These are phyloP conservation scores for Ranitomeya variabilis DNA, from an alignment of 2,113 vertebrate genomes.

Conservation along the genomic window DNA sequence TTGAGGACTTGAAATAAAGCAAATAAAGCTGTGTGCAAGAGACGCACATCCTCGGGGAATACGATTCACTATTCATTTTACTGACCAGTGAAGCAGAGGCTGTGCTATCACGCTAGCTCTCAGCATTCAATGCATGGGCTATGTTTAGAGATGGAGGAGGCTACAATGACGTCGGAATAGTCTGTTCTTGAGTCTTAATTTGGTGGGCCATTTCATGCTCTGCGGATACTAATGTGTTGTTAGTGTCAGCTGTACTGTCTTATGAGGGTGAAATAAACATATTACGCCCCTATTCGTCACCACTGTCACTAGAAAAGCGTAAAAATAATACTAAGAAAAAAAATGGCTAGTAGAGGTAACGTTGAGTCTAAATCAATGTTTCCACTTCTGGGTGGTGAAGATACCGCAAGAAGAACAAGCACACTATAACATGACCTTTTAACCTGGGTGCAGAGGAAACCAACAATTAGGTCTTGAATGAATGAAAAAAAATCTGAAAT, in stretches of 20 bases:
- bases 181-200: neutral
- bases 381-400: too few relatives aligned
- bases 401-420: too few relatives aligned
- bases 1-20: conserved; percentile 11
- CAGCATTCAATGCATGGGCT: neutral
- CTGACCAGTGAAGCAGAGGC: conserved; percentile 42
- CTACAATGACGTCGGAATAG: neutral
- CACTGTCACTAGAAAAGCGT: too few relatives aligned
- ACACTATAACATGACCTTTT: too few relatives aligned
- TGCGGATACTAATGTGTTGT: neutral
- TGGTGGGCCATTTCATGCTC: neutral
- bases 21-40: conserved; percentile 2
- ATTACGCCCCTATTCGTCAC: too few relatives aligned
- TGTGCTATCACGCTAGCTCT: neutral
- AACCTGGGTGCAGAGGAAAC: too few relatives aligned
- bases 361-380: too few relatives aligned
- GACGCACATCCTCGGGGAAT: conserved; percentile 8
- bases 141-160: neutral
- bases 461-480: too few relatives aligned
- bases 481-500: too few relatives aligned
- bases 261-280: neutral
- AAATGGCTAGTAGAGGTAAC: too few relatives aligned
- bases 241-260: neutral
- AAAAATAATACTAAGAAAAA: too few relatives aligned
- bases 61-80: conserved; percentile 24